phyloP scores from a whole-genome alignment of 2,113 vertebrate genomes.

The Rhombomys opimus region DNA sequence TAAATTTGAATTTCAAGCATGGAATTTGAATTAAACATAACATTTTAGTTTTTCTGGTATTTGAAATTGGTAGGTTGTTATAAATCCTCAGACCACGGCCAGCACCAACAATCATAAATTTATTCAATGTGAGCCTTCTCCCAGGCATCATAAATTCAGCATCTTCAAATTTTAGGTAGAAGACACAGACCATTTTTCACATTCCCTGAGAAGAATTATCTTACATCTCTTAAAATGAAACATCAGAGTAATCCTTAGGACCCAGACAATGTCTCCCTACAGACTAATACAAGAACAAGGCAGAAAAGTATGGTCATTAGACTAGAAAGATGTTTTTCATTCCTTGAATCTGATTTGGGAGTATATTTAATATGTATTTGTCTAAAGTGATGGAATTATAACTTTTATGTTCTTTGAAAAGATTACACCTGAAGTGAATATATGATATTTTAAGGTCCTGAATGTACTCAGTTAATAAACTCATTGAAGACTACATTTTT shows the following conservation, averaged over 20 bases:
- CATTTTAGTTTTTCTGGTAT: conserved; percentile 29
- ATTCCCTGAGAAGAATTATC: neutral
- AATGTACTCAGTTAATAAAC: neutral
- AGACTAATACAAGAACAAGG: neutral
- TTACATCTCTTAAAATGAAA: neutral
- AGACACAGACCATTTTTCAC: neutral
- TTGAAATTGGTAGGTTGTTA: neutral
- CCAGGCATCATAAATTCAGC: conserved; percentile 43
- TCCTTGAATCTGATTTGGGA: neutral
- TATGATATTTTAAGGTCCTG: neutral
- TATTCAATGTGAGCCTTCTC: neutral
- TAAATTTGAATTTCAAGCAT: neutral
- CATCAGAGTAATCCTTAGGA: neutral
- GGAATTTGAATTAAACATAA: neutral
- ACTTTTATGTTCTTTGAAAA: neutral
- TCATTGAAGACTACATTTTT: neutral
- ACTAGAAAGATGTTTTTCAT: neutral
- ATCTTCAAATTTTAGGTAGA: neutral
- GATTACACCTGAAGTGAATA: neutral
- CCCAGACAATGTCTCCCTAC: neutral
- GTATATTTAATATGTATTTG: neutral
- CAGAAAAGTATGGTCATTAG: neutral
- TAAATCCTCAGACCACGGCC: conserved; percentile 48
- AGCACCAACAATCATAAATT: neutral
- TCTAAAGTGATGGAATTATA: neutral